Conservation (phyloP, 2,113 vertebrate species). For the Haemorhous mexicanus region DNA sequence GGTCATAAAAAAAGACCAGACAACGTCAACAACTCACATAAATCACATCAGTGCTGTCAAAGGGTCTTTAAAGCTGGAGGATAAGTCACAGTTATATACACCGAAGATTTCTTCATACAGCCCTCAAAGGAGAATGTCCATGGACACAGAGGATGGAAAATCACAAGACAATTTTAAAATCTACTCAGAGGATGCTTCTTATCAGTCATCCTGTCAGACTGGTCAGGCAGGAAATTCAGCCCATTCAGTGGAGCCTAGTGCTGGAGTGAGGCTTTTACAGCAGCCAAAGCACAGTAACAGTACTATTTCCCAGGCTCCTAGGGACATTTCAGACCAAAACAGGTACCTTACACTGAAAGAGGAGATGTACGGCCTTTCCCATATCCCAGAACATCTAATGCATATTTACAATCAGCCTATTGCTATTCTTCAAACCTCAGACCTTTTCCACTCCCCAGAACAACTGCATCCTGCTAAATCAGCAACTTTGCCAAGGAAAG, state of each 20-base stretch:
- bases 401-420: constrained; percentile 89
- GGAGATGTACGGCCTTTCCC: constrained; percentile 73
- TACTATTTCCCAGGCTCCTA: constrained; percentile 39
- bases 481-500: constrained; percentile 88
- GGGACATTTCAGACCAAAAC: constrained; percentile 72
- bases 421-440: constrained; percentile 85
- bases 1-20: constrained; percentile 90
- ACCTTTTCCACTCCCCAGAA: constrained; percentile 82
- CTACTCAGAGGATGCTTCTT: constrained; percentile 85
- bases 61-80: constrained; percentile 70
- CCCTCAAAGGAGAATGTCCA: constrained; percentile 71
- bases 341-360: constrained; percentile 73
- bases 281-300: constrained; percentile 73
- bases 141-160: constrained; percentile 70
- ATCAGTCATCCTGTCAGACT: constrained; percentile 59
- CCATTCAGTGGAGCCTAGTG: constrained; percentile 38
- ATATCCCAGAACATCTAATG: constrained; percentile 83
- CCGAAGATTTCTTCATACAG: constrained; percentile 69
- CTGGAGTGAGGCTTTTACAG: constrained; percentile 56
- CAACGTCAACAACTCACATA: constrained; percentile 91
- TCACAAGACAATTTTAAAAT: constrained; percentile 87
- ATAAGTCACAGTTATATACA: constrained; percentile 73
- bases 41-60: constrained; percentile 71
- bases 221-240: constrained; percentile 58
- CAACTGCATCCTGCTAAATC: constrained; percentile 81